Evolutionary conservation across 1,140 invertebrate genomes (phyloP).

Genomic region (Drosophila ficusphila): DNA sequence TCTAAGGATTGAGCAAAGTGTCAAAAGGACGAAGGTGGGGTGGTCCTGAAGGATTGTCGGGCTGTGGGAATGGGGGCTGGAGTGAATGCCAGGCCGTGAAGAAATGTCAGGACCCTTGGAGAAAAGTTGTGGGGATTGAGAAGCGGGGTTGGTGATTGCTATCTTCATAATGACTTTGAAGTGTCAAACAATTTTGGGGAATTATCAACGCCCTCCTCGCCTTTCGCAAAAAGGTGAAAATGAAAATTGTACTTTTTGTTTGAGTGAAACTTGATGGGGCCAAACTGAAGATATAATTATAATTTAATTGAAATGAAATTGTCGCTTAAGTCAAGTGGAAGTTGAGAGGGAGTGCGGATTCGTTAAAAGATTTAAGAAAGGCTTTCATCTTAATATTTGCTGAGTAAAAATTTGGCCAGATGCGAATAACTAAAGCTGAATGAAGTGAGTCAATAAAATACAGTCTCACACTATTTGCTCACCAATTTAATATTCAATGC

Average conservation of each 20-base stretch:
- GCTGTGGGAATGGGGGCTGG: constrained; percentile 9
- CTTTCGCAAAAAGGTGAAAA: constrained; percentile 53
- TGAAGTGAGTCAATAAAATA: constrained; percentile 1
- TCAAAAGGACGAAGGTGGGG: constrained; percentile 16
- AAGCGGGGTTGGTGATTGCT: constrained; percentile 47
- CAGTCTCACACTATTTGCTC: constrained; percentile 37
- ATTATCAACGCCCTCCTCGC: constrained; percentile 54
- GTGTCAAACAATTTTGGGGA: constrained; percentile 66
- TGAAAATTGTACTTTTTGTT: constrained; percentile 58
- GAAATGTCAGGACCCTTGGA: constrained; percentile 59
- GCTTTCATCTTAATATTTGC: background rate
- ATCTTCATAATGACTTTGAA: constrained; percentile 80
- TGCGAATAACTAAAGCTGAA: background rate
- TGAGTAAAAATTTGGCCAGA: background rate
- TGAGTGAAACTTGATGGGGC: constrained; percentile 27
- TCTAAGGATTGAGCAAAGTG: constrained; percentile 38
- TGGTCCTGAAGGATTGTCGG: constrained; percentile 33
- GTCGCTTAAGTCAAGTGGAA: constrained; percentile 19
- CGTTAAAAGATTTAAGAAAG: background rate
- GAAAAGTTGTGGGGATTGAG: constrained; percentile 3
- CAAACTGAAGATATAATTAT: constrained; percentile 60
- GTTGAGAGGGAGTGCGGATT: background rate
- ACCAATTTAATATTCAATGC: constrained; percentile 52
- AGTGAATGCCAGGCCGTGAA: constrained; percentile 52
- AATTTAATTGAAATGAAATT: constrained; percentile 71